Evolutionary conservation across 2,113 vertebrate genomes (phyloP).

Genomic region (Siniperca chuatsi): DNA sequence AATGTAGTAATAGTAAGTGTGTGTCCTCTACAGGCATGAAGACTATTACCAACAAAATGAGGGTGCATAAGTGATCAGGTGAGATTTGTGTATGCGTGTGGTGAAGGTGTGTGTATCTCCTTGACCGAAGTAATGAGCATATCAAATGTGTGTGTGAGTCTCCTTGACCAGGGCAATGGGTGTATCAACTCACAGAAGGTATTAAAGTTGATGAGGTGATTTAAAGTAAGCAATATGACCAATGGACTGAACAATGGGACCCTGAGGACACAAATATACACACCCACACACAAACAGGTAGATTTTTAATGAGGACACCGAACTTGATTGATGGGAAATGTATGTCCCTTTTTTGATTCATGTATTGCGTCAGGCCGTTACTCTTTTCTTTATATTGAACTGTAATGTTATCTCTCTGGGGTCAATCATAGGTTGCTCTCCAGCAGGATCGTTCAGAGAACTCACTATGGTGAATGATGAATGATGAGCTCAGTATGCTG

Average conservation of each 20-base stretch:
- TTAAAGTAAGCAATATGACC: conserved; percentile 66
- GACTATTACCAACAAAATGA: neutral
- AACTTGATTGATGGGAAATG: conserved; percentile 62
- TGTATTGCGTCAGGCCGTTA: conserved; percentile 35
- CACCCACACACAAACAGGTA: conserved; percentile 36
- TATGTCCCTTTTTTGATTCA: conserved; percentile 33
- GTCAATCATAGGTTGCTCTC: conserved; percentile 57
- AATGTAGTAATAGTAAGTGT: neutral
- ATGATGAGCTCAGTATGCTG: conserved; percentile 12
- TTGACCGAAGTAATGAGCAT: conserved; percentile 66
- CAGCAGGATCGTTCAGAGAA: conserved; percentile 33
- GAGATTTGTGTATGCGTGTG: neutral
- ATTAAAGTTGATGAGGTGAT: conserved; percentile 76
- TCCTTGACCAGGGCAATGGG: conserved; percentile 70
- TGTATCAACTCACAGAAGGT: conserved; percentile 52
- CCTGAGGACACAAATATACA: conserved; percentile 43
- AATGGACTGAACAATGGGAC: conserved; percentile 68
- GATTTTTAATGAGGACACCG: conserved; percentile 56
- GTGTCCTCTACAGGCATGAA: conserved; percentile 1
- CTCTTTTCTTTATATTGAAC: conserved; percentile 53
- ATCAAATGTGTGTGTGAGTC: conserved; percentile 46
- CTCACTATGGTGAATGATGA: conserved; percentile 54
- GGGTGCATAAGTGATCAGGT: conserved; percentile 15
- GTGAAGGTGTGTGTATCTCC: conserved; percentile 49
- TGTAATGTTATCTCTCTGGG: conserved; percentile 54